A percentile compares a stretch with the other conserved stretches of the same genome.
phyloP scores from a whole-genome alignment of 2,797 vertebrate genomes.

The Allobates femoralis region DNA sequence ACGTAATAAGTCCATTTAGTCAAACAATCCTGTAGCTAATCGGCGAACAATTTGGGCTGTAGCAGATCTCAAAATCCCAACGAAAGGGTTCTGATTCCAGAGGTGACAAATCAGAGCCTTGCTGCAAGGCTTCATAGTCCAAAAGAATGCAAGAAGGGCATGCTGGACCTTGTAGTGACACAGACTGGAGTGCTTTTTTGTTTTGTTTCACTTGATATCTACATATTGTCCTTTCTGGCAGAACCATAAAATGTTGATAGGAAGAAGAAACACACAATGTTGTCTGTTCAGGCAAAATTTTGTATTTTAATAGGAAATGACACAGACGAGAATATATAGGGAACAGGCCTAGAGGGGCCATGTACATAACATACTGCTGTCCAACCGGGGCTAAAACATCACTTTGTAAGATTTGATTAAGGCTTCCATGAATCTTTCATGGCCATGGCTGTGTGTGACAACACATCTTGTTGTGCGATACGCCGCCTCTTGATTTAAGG shows the following conservation, averaged over 20 bases:
- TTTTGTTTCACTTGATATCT: not conserved
- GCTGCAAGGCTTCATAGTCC: no score
- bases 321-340: constrained; percentile 3
- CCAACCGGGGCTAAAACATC: constrained; percentile 12
- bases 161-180: no score
- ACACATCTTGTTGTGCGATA: constrained; percentile 15
- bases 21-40: no score
- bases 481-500: constrained; percentile 49
- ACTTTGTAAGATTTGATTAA: constrained; percentile 41
- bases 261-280: not conserved
- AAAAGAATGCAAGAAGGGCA: no score
- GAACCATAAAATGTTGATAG: not conserved
- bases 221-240: not conserved
- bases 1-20: no score
- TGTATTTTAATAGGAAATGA: not conserved
- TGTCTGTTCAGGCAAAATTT: not conserved
- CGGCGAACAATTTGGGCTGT: no score
- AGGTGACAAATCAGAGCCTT: no score
- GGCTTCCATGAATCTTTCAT: constrained; percentile 53
- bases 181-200: no score
- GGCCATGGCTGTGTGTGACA: constrained; percentile 12
- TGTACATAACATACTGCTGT: constrained; percentile 4
- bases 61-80: no score
- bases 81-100: no score
- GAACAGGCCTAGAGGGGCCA: constrained; percentile 4